Conservation (phyloP, 2,797 vertebrate species). For the Clamator glandarius region DNA sequence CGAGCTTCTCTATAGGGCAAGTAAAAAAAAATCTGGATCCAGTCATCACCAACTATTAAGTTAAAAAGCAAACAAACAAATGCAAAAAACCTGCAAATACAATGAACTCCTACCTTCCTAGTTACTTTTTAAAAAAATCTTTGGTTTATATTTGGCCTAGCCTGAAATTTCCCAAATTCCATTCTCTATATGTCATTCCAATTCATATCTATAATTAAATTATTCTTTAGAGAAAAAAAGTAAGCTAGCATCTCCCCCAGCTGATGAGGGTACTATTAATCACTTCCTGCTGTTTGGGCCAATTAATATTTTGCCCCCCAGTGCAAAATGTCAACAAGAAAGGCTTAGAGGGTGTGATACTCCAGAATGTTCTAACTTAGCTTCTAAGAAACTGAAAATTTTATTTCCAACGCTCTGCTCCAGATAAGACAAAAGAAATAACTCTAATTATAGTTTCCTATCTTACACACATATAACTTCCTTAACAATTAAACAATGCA, state of each 20-base stretch:
- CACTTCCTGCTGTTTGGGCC: neutral
- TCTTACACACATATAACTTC: neutral
- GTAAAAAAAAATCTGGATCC: neutral
- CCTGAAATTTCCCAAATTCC: neutral
- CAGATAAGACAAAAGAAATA: neutral
- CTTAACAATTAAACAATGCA: neutral
- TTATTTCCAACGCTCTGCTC: neutral
- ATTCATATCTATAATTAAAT: neutral
- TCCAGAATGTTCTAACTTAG: neutral
- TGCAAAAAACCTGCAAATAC: neutral
- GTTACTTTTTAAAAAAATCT: too few relatives aligned
- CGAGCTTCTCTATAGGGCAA: neutral
- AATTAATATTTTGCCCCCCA: neutral
- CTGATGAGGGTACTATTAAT: neutral
- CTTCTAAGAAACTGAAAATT: neutral
- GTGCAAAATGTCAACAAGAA: neutral
- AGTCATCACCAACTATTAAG: neutral
- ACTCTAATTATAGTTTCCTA: neutral
- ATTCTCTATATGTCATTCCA: neutral
- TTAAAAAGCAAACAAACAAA: neutral
- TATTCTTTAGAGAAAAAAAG: neutral
- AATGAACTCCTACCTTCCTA: neutral
- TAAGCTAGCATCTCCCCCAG: neutral
- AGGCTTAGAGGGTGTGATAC: neutral
- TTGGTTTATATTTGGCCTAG: neutral